Evolutionary conservation across 2,888 invertebrate species (phyloP), one percentile per base, ranked within the genome.

Genomic region (Archips crataeganus): DNA sequence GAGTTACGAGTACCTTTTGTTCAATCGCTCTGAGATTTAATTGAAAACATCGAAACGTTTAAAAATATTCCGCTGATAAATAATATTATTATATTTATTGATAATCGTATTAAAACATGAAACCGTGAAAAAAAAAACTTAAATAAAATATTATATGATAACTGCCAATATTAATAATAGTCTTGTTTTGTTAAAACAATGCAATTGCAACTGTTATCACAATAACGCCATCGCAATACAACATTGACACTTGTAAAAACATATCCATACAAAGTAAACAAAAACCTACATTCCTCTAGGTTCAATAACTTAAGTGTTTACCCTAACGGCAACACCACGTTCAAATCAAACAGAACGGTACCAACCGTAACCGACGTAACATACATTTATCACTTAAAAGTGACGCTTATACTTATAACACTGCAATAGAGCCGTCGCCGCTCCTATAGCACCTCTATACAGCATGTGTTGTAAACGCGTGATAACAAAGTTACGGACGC

Each of bases 241-340:
- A 62, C 61, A 71, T n/a, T 49, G 57, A 57, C 71, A 75, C 70
- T 67, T 75, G 71, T 75, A 59, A 68, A 75, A 75, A 71, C 64
- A 71, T 36, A 36, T 60, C 63, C 15, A 57, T 75, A 45, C 70
- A 71, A 66, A 77, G 76, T 76, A 77, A 71, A 72, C 70, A 76
- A 76, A 76, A 77, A 67, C 77, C 76, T 75, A 72, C 71, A 77
- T 79, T 77, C 75, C 77, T 74, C 73, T 54, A 69, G 49, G 70
- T 73, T 75, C 73, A 77, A 76, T 77, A 76, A 76, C 82, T 81
- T 82, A 79, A 80, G 81, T 85, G 80, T 86, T 87, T 85, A 82
- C 73, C 39, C 77, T 85, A 87, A 85, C 87, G 87, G 87, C 75
- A 69, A 65, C 39, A 70, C 63, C 64, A 51, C 11, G 66, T 51